phyloP scores from a whole-genome alignment of 2,797 vertebrate species.

The Onychomys arenicola region DNA sequence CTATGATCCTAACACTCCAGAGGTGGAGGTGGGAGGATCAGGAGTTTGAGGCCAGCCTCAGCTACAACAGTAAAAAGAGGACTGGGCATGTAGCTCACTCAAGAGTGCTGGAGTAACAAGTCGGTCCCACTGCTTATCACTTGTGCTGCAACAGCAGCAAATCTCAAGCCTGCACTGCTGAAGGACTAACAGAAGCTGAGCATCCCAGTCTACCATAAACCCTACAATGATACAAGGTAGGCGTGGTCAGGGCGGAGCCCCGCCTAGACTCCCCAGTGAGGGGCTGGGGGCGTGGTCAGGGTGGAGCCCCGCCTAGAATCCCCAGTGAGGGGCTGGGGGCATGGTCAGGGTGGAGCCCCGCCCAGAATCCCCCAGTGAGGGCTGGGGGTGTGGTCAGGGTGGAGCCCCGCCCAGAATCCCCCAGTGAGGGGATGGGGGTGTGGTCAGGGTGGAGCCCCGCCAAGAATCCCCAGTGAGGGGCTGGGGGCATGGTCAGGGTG shows the following conservation, averaged over 20 bases:
- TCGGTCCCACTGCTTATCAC: background rate
- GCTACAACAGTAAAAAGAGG: background rate
- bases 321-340: background rate
- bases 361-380: too few relatives aligned
- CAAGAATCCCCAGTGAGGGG: background rate
- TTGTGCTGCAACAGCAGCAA: background rate
- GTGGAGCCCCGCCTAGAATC: background rate
- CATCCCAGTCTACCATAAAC: background rate
- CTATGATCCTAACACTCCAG: background rate
- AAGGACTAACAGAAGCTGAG: background rate
- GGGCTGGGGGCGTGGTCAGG: background rate
- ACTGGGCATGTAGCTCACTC: background rate
- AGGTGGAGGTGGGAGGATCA: background rate
- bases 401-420: too few relatives aligned
- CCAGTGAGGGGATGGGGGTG: too few relatives aligned
- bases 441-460: background rate
- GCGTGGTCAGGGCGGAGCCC: background rate
- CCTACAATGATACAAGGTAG: background rate
- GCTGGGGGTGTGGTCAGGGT: too few relatives aligned
- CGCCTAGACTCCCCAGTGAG: too few relatives aligned
- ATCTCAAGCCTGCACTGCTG: background rate
- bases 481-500: background rate
- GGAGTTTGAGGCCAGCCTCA: background rate
- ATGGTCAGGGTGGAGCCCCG: background rate
- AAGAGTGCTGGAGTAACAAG: background rate